Conservation (phyloP, 2,797 vertebrate species). For the Karalla daura region DNA sequence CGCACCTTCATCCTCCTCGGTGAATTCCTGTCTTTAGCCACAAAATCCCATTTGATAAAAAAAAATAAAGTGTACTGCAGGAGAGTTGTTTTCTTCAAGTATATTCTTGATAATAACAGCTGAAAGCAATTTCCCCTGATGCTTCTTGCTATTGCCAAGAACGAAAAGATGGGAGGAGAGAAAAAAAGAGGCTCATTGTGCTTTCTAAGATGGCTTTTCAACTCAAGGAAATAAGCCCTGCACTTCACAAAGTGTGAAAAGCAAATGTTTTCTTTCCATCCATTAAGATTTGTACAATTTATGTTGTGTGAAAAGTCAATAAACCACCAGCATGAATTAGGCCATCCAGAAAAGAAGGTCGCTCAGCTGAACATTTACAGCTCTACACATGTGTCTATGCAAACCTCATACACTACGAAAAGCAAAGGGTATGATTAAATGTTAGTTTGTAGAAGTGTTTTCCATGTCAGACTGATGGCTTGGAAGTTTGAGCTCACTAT, state of each 20-base stretch:
- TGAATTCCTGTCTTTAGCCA: neutral
- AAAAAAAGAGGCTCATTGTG: neutral
- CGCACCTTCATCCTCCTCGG: neutral
- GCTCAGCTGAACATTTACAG: neutral
- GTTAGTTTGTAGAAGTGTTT: too few species aligned
- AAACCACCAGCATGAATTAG: neutral
- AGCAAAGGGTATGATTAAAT: too few species aligned
- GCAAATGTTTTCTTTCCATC: neutral
- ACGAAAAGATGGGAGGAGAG: neutral
- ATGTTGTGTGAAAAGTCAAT: neutral
- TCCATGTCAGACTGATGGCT: too few species aligned
- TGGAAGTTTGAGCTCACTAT: too few species aligned
- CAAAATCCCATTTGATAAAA: slow-evolving; percentile 2
- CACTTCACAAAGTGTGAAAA: neutral
- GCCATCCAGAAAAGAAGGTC: neutral
- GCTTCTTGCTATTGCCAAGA: slow-evolving; percentile 13
- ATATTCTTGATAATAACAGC: slow-evolving; percentile 4
- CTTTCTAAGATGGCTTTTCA: neutral
- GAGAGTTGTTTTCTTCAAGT: neutral
- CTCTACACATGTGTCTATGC: neutral
- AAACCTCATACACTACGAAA: neutral
- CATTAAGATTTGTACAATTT: neutral
- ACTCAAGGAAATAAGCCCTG: neutral
- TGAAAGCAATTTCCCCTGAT: slow-evolving; percentile 45
- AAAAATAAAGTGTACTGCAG: slow-evolving; percentile 19